These are phyloP conservation scores for Morinoia aosen DNA, from an alignment of 2,888 invertebrate species.

Conservation along the genomic window DNA sequence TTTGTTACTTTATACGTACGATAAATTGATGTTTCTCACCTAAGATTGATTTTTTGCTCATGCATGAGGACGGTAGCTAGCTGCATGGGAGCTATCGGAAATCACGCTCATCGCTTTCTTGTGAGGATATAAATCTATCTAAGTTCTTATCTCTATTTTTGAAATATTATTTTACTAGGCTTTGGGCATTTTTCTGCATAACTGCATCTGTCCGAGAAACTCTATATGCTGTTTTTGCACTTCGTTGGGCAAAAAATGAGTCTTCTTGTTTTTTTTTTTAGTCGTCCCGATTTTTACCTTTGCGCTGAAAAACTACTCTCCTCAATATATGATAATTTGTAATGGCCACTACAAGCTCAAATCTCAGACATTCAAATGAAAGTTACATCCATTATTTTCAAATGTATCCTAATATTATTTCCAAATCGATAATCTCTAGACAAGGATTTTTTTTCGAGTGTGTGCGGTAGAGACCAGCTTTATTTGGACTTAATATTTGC, in stretches of 20 bases:
- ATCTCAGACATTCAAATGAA: no score
- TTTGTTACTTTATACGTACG: background rate
- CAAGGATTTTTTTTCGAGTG: background rate
- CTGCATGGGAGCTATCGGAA: background rate
- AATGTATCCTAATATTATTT: no score
- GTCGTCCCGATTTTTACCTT: no score
- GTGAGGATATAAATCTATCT: background rate
- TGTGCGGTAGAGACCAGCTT: background rate
- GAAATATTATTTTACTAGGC: background rate
- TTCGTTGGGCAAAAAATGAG: no score
- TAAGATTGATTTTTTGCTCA: background rate
- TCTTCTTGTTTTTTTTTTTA: no score
- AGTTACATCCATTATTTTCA: no score
- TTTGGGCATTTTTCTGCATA: background rate
- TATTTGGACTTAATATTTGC: background rate
- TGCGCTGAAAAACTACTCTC: no score
- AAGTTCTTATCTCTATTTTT: background rate
- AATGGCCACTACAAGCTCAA: no score
- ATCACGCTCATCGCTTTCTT: background rate
- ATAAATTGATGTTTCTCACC: background rate
- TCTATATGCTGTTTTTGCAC: no score
- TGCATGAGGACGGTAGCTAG: background rate
- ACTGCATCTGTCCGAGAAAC: no score
- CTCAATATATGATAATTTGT: no score
- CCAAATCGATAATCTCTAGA: background rate